phyloP scores from a whole-genome alignment of 1,140 invertebrate species.

The Anoplolepis gracilipes region DNA sequence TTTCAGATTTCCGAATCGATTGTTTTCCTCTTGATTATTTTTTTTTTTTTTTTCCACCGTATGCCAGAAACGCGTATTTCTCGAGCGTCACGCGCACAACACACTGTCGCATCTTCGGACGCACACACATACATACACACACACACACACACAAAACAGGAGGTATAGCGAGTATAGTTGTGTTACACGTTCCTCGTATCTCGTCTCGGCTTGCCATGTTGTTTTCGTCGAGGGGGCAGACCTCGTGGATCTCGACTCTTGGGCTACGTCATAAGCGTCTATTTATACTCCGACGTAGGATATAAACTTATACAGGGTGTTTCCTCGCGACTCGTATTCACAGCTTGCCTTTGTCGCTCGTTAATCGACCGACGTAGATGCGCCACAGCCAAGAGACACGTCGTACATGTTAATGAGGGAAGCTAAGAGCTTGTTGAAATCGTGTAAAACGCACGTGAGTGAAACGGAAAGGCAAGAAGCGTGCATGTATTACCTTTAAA shows the following conservation, averaged over 20 bases:
- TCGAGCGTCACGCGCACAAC: not conserved
- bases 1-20: conserved; percentile 38
- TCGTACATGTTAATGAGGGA: not conserved
- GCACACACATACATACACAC: not conserved
- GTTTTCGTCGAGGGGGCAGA: conserved; percentile 66
- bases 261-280: conserved; percentile 62
- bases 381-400: too few species aligned
- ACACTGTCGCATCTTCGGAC: too few species aligned
- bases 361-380: not conserved
- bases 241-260: conserved; percentile 56
- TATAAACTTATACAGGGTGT: conserved; percentile 51
- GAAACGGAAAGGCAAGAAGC: not conserved
- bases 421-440: not conserved
- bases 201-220: conserved; percentile 52
- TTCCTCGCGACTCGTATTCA: not conserved
- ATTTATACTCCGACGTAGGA: conserved; percentile 54
- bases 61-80: conserved; percentile 6
- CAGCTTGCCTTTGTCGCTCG: not conserved
- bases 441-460: not conserved
- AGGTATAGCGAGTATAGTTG: not conserved
- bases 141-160: not conserved
- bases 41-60: not conserved
- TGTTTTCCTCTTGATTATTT: not conserved
- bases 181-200: conserved; percentile 18
- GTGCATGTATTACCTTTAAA: not conserved